Base-by-base conservation (phyloP, 1,140 invertebrate genomes). In the Marisa cornuarietis region DNA sequence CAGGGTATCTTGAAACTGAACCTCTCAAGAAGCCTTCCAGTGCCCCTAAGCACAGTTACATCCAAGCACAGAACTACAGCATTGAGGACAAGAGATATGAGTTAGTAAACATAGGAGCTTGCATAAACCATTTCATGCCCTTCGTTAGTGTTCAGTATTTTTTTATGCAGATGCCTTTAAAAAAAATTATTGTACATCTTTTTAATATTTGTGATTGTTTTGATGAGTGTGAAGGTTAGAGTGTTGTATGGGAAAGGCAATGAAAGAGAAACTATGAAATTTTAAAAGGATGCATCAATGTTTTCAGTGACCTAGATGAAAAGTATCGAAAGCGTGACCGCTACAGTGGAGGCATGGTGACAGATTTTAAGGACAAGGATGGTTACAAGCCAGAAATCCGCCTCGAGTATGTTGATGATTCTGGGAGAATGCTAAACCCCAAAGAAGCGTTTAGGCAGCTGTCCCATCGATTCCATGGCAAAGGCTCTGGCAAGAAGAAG, bases 401-500 rank as follows among this genome's bases (percentile, higher is more conserved):
- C 91, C 92, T 99, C 82, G 97, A 99, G 88, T 99, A 99, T 88
- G 97, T 98, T 79, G 98, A 99, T 92, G 97, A 99, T 88, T 95
- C 96, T 89, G 98, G 98, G 6, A 93, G 95, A 75, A 93, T 96
- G 77, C 93, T 99, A 76, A 96, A 95, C 85, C 94, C 95, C 51
- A 99, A 99, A 91, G 98, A 99, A 93, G 99, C 99, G 24, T 99
- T 99, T 91, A 87, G 94, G 77, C 92, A 92, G 69, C 83, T 98
- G 22, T 98, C 96, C 24, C 98, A 99, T 90, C 98, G 99, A 91
- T 99, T 99, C 91, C 99, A 99, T 92, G 99, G 99, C 31, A 99
- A 99, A 93, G 98, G 97, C 24, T 97, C 98, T 14, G 98, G 98
- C 71, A 99, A 99, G 91, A 99, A 99, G 92, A 99, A 99, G 92